Evolutionary conservation across 2,797 vertebrate genomes (phyloP).

Genomic region (Microcaecilia unicolor): DNA sequence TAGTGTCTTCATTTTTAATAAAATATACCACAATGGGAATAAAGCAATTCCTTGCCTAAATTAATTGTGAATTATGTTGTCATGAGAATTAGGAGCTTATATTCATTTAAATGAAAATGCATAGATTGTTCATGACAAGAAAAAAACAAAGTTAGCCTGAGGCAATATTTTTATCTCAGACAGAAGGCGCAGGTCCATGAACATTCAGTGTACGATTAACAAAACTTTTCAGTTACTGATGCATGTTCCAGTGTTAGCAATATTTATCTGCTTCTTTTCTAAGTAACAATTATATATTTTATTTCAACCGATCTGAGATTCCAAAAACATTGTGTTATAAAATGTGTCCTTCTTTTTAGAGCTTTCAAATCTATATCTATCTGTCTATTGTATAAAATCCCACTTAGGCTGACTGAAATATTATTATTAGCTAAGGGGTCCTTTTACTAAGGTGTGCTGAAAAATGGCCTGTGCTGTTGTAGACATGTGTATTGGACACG

Average conservation of each 20-base stretch:
- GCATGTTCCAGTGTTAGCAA: slow-evolving; percentile 60
- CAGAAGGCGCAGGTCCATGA: slow-evolving; percentile 66
- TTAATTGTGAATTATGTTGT: slow-evolving; percentile 62
- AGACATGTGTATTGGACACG: too few species aligned
- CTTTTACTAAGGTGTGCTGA: too few species aligned
- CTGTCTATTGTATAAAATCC: too few species aligned
- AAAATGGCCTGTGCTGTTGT: too few species aligned
- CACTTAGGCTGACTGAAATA: too few species aligned
- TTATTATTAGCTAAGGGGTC: too few species aligned
- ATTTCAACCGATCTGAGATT: slow-evolving; percentile 38
- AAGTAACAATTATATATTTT: slow-evolving; percentile 45
- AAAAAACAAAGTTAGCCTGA: slow-evolving; percentile 65
- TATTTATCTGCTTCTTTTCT: slow-evolving; percentile 52
- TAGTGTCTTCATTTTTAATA: slow-evolving; percentile 40
- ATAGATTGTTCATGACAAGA: slow-evolving; percentile 68
- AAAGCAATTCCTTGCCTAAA: slow-evolving; percentile 54
- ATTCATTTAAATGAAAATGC: slow-evolving; percentile 64
- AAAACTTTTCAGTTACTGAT: slow-evolving; percentile 64
- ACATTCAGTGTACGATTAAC: slow-evolving; percentile 74
- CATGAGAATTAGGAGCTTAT: slow-evolving; percentile 61
- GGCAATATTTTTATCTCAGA: slow-evolving; percentile 67
- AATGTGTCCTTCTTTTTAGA: too few species aligned
- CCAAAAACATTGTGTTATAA: too few species aligned
- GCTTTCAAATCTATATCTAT: too few species aligned
- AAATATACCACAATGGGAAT: slow-evolving; percentile 48